A percentile compares a stretch with the other conserved stretches of the same genome.
phyloP scores from a whole-genome alignment of 2,797 vertebrate species.

The Myotis myotis region DNA sequence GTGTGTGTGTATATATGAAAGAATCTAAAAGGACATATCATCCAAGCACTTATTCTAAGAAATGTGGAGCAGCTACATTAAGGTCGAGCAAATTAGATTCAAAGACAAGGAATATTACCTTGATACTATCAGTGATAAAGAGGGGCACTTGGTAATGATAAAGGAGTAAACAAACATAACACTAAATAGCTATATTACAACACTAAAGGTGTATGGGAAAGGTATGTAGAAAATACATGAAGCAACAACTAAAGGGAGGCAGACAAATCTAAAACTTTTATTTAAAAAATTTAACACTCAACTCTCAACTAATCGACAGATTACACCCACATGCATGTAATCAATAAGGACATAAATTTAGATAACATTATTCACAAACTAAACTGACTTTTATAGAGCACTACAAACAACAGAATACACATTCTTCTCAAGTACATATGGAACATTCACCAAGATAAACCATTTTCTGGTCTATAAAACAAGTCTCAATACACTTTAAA shows the following conservation, averaged over 20 bases:
- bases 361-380: neutral
- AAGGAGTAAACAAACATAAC: neutral
- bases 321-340: neutral
- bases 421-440: neutral
- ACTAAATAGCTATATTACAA: neutral
- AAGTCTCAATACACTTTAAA: neutral
- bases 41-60: neutral
- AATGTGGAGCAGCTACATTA: neutral
- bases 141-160: neutral
- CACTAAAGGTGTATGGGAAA: neutral
- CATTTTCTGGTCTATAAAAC: neutral
- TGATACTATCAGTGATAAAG: neutral
- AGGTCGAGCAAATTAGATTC: neutral
- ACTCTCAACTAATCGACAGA: neutral
- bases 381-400: neutral
- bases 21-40: neutral
- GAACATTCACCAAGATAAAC: neutral
- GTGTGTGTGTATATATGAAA: neutral
- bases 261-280: neutral
- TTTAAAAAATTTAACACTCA: neutral
- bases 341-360: neutral
- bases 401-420: neutral
- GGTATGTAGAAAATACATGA: neutral
- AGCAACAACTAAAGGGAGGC: neutral
- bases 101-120: neutral